phyloP scores from a whole-genome alignment of 53 echinoderm and acorn worm species.

The Antedon mediterranea region DNA sequence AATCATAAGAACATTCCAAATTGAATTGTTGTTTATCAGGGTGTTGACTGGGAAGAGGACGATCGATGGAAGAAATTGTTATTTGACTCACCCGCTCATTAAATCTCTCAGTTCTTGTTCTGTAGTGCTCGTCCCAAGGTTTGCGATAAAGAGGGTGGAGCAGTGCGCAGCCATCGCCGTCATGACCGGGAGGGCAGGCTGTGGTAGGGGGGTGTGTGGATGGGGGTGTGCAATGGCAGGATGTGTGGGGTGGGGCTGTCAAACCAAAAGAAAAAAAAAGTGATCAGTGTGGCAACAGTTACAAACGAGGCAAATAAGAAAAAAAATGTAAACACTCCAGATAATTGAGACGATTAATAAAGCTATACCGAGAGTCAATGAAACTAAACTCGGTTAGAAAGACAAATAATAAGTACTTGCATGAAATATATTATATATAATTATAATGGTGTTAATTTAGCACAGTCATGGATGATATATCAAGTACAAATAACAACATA shows the following conservation, averaged over 20 bases:
- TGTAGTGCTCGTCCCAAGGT: slow-evolving; percentile 89
- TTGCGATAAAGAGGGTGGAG: slow-evolving; percentile 98
- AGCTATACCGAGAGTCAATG: not conserved
- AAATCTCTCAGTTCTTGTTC: slow-evolving; percentile 91
- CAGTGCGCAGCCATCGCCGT: slow-evolving; percentile 93
- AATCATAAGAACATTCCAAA: not conserved
- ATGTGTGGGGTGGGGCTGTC: slow-evolving; percentile 98
- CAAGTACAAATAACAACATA: not conserved
- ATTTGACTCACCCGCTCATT: slow-evolving; percentile 78
- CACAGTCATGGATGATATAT: not conserved
- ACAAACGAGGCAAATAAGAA: slow-evolving; percentile 3
- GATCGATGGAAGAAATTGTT: not conserved
- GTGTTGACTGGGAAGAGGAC: not conserved
- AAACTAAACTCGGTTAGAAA: not conserved
- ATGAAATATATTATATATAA: not conserved
- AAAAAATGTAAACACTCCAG: not conserved
- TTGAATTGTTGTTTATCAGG: not conserved
- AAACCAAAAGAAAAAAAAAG: slow-evolving; percentile 27
- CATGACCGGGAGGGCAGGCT: slow-evolving; percentile 93
- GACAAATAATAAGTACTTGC: not conserved
- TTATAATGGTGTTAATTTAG: not conserved
- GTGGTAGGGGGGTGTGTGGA: slow-evolving; percentile 99
- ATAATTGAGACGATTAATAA: not conserved
- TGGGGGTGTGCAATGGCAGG: slow-evolving; percentile 93
- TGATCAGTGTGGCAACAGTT: slow-evolving; percentile 5